A percentile compares a stretch with the other conserved stretches of the same genome.
These are phyloP conservation scores for Taenaris catops DNA, from an alignment of 2,888 invertebrate species.

Conservation along the genomic window DNA sequence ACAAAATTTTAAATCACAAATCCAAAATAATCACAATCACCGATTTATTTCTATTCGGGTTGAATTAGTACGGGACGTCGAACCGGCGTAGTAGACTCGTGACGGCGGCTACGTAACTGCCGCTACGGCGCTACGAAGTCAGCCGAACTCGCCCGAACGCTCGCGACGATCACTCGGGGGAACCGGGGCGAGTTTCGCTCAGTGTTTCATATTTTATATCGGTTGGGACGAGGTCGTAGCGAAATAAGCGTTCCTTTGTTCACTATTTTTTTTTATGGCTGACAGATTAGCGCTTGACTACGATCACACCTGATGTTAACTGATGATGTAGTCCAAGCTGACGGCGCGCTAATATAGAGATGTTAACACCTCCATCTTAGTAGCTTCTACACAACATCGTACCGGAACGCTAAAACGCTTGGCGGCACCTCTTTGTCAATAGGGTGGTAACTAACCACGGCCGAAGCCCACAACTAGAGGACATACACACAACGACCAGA, in stretches of 20 bases:
- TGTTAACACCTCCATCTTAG: too few relatives aligned
- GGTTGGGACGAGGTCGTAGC: conserved; percentile 62
- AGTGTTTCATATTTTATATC: conserved; percentile 78
- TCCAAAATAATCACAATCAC: conserved; percentile 48
- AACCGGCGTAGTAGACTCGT: conserved; percentile 39
- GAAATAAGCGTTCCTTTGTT: conserved; percentile 24
- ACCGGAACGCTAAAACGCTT: too few relatives aligned
- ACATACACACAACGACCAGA: too few relatives aligned
- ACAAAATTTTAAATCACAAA: conserved; percentile 35
- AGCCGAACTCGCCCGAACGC: conserved; percentile 44
- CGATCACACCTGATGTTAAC: too few relatives aligned
- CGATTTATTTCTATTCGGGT: conserved; percentile 38
- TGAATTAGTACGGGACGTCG: conserved; percentile 19
- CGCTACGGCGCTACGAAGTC: conserved; percentile 61
- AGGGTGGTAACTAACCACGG: too few relatives aligned
- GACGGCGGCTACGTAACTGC: conserved; percentile 56
- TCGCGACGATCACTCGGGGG: conserved; percentile 39
- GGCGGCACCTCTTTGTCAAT: too few relatives aligned
- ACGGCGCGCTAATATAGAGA: too few relatives aligned
- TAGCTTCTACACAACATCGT: too few relatives aligned
- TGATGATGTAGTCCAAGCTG: too few relatives aligned
- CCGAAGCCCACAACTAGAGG: too few relatives aligned
- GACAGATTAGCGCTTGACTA: too few relatives aligned
- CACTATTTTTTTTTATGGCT: too few relatives aligned
- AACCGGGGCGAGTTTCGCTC: conserved; percentile 59